Base-by-base conservation (phyloP, 2,113 vertebrate species). In the Ceyx cyanopectus region DNA sequence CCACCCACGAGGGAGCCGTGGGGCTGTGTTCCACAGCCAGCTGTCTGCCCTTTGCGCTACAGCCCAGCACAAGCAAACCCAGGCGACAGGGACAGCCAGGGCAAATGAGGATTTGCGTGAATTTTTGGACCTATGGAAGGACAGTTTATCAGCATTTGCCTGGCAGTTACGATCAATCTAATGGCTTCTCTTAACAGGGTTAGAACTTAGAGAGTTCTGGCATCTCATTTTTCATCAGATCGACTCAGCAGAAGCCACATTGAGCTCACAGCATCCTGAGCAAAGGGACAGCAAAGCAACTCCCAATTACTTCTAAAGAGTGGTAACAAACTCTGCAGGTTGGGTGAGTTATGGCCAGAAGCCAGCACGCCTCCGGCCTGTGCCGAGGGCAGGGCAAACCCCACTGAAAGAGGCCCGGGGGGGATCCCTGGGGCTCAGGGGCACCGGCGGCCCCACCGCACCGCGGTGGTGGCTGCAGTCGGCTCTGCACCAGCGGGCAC, bases 1-100 rank as follows among this genome's bases (percentile, higher is more conserved):
- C 21, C 57, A 19, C 32, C 2, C 5, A 5, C 2, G 1, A 1
- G 23, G 50, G 32, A 41, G 30, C 65, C 2, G 1, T 2, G 51
- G 65, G 65, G 19, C 30, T 70, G 13, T 13, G n/a, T 40, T 20
- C 29, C 3, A 1, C 23, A 24, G 29, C 22, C 70, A 23, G 21
- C 29, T 45, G 4, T 8, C 41, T 27, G 46, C 40, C 41, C 23
- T 13, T 8, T 8, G 40, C 41, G 15, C 9, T 8, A n/a, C 30
- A 27, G 24, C 13, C 26, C 18, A 23, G 29, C 22, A 19, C 30
- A 63, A 29, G 5, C 13, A 34, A 9, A 1, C 12, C 51, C 22
- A 2, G 23, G 26, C 6, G 8, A 21, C 23, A n/a, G 32, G 21
- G 17, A 40, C 32, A 14, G 9, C 14, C 14, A 46, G 27, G 2